Conservation (phyloP, 2,888 invertebrate species). For the Hemithea aestivaria region DNA sequence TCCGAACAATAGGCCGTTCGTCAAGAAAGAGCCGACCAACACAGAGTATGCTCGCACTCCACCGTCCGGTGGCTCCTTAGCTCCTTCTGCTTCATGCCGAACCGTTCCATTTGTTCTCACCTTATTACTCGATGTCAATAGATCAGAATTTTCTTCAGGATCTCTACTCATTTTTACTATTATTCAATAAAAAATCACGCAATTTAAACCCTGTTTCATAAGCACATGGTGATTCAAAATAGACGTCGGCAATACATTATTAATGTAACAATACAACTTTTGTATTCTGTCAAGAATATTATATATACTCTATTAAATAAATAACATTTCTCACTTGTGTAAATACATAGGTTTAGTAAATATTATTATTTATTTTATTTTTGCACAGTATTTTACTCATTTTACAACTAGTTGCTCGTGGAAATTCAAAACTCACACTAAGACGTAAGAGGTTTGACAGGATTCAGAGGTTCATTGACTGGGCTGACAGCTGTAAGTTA, state of each 20-base stretch:
- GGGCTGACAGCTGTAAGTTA: slow-evolving; percentile 1
- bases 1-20: slow-evolving; percentile 94
- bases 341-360: slow-evolving; percentile 4
- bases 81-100: slow-evolving; percentile 32
- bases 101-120: slow-evolving; percentile 41
- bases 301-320: background rate
- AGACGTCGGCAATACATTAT: slow-evolving; percentile 4
- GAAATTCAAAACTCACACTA: slow-evolving; percentile 12
- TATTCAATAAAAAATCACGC: slow-evolving; percentile 28
- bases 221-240: slow-evolving; percentile 29
- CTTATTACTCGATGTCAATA: slow-evolving; percentile 42
- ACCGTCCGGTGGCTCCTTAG: slow-evolving; percentile 83
- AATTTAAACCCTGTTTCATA: slow-evolving; percentile 25
- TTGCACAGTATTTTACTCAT: background rate
- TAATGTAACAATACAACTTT: slow-evolving; percentile 11
- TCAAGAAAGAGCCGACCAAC: slow-evolving; percentile 90
- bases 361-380: background rate
- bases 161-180: slow-evolving; percentile 45
- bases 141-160: slow-evolving; percentile 57
- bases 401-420: slow-evolving; percentile 7
- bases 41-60: slow-evolving; percentile 89
- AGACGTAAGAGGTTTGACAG: slow-evolving; percentile 2
- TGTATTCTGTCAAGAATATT: background rate
- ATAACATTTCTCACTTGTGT: background rate
- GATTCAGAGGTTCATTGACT: slow-evolving; percentile 5